Base-by-base conservation (phyloP, 2,888 invertebrate genomes). In the Ryuthela nishihirai region DNA sequence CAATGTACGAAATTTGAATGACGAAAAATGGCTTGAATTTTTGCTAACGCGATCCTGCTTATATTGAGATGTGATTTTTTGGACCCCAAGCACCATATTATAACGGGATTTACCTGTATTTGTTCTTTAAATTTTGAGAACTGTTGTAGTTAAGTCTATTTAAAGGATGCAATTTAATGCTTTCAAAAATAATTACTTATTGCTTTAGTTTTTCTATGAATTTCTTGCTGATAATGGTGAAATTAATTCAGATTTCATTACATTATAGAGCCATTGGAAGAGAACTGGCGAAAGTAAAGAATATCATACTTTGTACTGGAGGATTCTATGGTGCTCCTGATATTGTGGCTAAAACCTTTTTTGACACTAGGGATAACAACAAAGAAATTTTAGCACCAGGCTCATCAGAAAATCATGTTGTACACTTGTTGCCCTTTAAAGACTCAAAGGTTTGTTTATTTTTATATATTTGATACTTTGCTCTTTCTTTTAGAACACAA, bases 291-390 rank as follows among this genome's bases (percentile, higher is more conserved):
- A 50, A 63, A 32, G 45, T 65, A 15, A 36, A 41, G 9, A 48
- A 54, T 35, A 39, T 65, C 5, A 64, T 38, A 10, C 23, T 65
- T 15, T 49, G 63, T 12, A 65, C 65, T 21, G 60, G 54, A 23
- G 65, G 65, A 20, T 54, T 49, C 38, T 49, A 47, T 15, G 65
- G 65, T 3, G 56, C 47, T 9, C 36, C 44, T n/a, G 59, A 65
- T 23, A 24, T 59, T 15, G 40, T 66, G 12, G 63, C 62, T 7
- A 25, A 26, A 21, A 24, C 53, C 9, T 65, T 65, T 42, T 20
- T 38, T 23, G 58, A 58, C 7, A 35, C 34, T n/a, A 23, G 41
- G n/a, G 42, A 47, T 6, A 42, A 10, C 12, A 47, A 47, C 18
- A 9, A 20, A 1, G 4, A 5, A 5, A 24, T 25, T n/a, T 24